Evolutionary conservation across 2,113 vertebrate species (phyloP).

Genomic region (Chamaea fasciata): DNA sequence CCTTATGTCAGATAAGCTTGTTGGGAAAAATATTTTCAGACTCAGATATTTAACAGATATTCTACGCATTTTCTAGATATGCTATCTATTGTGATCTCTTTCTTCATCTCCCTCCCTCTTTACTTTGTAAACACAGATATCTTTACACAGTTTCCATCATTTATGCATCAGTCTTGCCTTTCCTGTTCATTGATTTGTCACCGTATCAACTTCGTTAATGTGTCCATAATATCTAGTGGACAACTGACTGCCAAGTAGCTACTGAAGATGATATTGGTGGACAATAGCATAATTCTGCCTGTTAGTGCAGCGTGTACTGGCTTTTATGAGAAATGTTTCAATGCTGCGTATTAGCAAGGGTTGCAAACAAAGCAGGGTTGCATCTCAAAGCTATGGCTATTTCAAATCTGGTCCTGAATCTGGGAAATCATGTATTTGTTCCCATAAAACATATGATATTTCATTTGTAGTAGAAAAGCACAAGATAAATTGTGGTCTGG

Average conservation of each 20-base stretch:
- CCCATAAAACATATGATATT: neutral
- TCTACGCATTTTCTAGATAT: neutral
- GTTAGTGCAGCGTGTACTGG: neutral
- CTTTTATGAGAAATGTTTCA: neutral
- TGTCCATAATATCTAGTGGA: neutral
- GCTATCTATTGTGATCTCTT: neutral
- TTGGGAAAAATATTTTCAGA: neutral
- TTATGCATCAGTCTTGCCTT: neutral
- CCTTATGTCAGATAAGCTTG: neutral
- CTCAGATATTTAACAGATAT: neutral
- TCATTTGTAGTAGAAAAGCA: neutral
- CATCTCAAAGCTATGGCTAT: neutral
- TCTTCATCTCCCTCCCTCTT: neutral
- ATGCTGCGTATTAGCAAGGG: neutral
- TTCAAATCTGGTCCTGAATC: neutral
- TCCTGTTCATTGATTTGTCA: neutral
- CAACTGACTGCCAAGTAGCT: neutral
- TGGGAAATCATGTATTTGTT: neutral
- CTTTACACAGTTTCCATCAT: neutral
- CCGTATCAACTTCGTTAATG: neutral
- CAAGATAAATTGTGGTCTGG: neutral
- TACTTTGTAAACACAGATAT: neutral
- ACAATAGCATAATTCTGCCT: neutral
- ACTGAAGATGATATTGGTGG: neutral
- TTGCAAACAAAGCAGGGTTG: neutral